Base-by-base conservation (phyloP, 2,797 vertebrate genomes). In the Natrix natrix region DNA sequence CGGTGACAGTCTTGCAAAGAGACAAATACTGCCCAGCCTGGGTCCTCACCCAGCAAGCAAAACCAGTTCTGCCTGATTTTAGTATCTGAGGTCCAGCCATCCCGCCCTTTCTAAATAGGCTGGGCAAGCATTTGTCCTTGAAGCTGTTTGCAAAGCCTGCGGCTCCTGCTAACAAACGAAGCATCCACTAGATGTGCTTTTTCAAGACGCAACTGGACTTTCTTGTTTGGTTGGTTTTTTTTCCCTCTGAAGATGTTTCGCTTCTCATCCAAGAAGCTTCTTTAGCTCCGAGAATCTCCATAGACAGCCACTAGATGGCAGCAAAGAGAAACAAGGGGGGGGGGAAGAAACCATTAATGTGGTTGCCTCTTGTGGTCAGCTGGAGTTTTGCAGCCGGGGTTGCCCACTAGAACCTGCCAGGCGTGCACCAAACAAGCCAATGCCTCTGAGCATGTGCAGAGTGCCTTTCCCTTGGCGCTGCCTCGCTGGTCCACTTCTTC, bases 311-410 rank as follows among this genome's bases (percentile, higher is more conserved):
- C 60, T 61, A 14, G n/a, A 69, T 5, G 66, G 13, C 63, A 66
- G 63, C 28, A 69, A 69, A 32, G 28, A 0, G 69, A 74, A 74
- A 74, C 16, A 17, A 78, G 2, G 16, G 2, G 16, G 28, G n/a
- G 13, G 16, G 1, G 0, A 0, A 20, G 1, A 20, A 20, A 17
- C n/a, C 17, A 43, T 3, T 43, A 22, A 43, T 20, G 5, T 43
- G 16, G 8, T 20, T 78, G 17, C 74, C 74, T 78, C 37, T 22
- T 43, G 32, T 43, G 37, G 37, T 43, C 74, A 43, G 37, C 3
- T 78, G 17, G 37, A 78, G 74, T 43, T 78, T 43, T 78, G 17
- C 17, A 78, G 3, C 8, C 1, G 7, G 43, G 3, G 32, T 78
- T 22, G 32, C 7, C 69, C 8, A 43, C 74, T 26, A 37, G 54